Base-by-base conservation (phyloP, 1,140 invertebrate genomes). In the Lepidurus couesii region DNA sequence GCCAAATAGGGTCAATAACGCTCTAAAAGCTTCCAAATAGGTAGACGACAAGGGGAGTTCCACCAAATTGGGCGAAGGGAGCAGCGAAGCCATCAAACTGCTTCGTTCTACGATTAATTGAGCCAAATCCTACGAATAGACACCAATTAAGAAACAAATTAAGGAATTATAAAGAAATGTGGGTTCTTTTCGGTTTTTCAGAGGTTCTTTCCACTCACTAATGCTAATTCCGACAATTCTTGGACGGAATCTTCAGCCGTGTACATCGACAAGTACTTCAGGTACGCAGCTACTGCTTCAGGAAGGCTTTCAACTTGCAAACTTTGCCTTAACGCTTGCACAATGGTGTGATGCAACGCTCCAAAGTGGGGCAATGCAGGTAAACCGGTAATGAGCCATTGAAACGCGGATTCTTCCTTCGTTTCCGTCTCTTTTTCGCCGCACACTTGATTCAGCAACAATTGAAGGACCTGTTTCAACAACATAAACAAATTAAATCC, bases 41-140 rank as follows among this genome's bases (percentile, higher is more conserved):
- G 13, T 65, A 65, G 53, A 16, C 5, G 53, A 65, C 53, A 65
- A 16, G 21, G 53, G 53, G 53, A 65, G 53, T 16, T 65, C 16
- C 53, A 65, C 53, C 53, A 65, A 80, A 16, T 78, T 75, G 6
- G 77, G 43, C 9, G 88, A 86, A 1, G 94, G 95, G 24, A 97
- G 85, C 78, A 98, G 92, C 76, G 92, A 91, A 44, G 91, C 90
- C 74, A 95, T 91, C 79, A 98, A 92, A 7, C 92, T 94, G 80
- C 91, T 93, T n/a, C 96, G 87, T 85, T 98, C 96, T 21, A 98
- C 95, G 75, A 98, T 92, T 74, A 98, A 86, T 81, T 95, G 94
- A 3, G 94, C 92, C 82, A 98, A 90, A 84, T 98, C 95, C 84
- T 92, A 86, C 0, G 65, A 85, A 85, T 47, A 74, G n/a, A 65